Conservation (phyloP, 2,888 invertebrate species). For the Mechanitis mazaeus region DNA sequence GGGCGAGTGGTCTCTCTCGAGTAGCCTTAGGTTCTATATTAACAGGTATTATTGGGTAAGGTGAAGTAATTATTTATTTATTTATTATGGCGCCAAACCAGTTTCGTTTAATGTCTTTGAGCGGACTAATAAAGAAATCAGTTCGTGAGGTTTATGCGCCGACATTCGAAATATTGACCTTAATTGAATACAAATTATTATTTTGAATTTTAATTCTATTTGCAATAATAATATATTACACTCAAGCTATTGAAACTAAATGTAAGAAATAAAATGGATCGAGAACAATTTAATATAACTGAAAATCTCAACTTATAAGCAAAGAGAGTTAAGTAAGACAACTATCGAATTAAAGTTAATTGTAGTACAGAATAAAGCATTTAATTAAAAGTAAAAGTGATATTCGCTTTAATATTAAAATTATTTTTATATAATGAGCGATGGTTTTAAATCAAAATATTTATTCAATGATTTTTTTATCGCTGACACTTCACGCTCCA, state of each 20-base stretch:
- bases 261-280: no score
- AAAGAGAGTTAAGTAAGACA: constrained; percentile 1
- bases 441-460: constrained; percentile 3
- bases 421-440: background rate
- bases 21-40: constrained; percentile 10
- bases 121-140: constrained; percentile 26
- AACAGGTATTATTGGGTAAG: constrained; percentile 24
- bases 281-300: background rate
- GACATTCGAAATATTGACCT: constrained; percentile 14
- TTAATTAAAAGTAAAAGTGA: no score
- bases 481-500: constrained; percentile 12
- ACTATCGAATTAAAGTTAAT: constrained; percentile 12
- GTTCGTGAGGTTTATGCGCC: constrained; percentile 17
- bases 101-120: constrained; percentile 17
- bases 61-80: constrained; percentile 16
- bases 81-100: constrained; percentile 19
- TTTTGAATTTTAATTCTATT: background rate
- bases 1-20: no score
- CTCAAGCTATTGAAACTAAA: no score
- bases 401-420: no score
- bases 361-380: background rate
- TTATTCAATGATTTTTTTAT: constrained; percentile 2
- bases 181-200: constrained; percentile 19
- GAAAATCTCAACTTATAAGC: constrained; percentile 2
- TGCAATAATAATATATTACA: no score